Evolutionary conservation across 2,113 vertebrate species (phyloP).

Genomic region (Centropristis striata): DNA sequence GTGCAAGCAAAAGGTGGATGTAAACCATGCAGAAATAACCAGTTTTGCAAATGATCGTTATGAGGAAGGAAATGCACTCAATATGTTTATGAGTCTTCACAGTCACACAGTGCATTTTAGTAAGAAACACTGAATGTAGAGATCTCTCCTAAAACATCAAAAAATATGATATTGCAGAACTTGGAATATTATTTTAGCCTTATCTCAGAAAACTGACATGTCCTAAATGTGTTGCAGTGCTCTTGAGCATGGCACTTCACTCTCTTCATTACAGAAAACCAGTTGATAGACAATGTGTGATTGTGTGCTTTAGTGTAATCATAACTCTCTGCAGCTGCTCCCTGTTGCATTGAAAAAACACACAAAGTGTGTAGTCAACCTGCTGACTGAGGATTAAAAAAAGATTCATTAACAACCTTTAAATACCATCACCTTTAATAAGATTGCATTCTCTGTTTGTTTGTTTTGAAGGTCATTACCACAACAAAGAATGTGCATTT

Average conservation of each 20-base stretch:
- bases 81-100: background rate
- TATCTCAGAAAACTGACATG: background rate
- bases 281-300: background rate
- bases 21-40: background rate
- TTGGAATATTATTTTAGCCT: background rate
- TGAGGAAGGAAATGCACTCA: background rate
- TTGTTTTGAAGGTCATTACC: constrained; percentile 74
- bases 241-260: background rate
- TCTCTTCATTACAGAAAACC: background rate
- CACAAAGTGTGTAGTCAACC: constrained; percentile 7
- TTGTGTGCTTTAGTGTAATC: background rate
- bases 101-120: background rate
- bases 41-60: background rate
- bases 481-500: constrained; percentile 73
- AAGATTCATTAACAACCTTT: constrained; percentile 49
- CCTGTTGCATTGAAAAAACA: constrained; percentile 21
- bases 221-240: background rate
- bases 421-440: constrained; percentile 57
- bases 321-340: constrained; percentile 15
- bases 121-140: background rate
- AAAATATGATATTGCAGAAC: background rate
- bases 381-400: constrained; percentile 27
- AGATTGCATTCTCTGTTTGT: constrained; percentile 35
- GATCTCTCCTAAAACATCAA: background rate
- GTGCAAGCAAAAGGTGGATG: background rate